Percentiles rank a stretch among this genome's conserved stretches.
These are phyloP conservation scores for Drosophila histrio DNA, from an alignment of 2,888 invertebrate species.

Conservation along the genomic window DNA sequence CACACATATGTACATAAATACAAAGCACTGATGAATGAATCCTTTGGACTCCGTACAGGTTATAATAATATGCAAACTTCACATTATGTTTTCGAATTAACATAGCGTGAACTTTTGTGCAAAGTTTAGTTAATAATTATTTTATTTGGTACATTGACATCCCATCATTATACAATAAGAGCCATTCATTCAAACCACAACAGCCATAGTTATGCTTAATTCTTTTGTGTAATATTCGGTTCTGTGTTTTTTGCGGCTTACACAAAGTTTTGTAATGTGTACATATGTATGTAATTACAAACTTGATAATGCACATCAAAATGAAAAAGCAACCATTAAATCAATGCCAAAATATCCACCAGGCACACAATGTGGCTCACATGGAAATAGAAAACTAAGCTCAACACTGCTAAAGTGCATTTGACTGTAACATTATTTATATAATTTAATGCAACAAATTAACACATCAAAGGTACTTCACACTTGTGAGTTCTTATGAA, in stretches of 20 bases:
- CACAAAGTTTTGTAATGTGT: slow-evolving; percentile 22
- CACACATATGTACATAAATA: no score
- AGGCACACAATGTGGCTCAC: not conserved
- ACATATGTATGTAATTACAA: slow-evolving; percentile 35
- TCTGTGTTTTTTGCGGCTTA: slow-evolving; percentile 42
- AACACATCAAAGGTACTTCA: slow-evolving; percentile 1
- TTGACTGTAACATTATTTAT: slow-evolving; percentile 1
- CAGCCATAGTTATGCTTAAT: slow-evolving; percentile 20
- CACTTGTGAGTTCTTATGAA: not conserved
- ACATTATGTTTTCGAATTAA: no score
- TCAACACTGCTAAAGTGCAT: not conserved
- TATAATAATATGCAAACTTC: no score
- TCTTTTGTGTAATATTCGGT: slow-evolving; percentile 34
- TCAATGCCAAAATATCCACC: slow-evolving; percentile 35
- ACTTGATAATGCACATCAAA: slow-evolving; percentile 21
- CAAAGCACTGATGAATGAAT: no score
- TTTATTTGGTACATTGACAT: not conserved
- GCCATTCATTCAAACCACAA: slow-evolving; percentile 14
- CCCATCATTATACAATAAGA: slow-evolving; percentile 7
- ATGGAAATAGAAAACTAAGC: slow-evolving; percentile 7
- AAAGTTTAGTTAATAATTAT: no score
- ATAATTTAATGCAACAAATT: slow-evolving; percentile 6
- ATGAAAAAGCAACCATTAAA: slow-evolving; percentile 15
- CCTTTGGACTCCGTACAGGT: no score
- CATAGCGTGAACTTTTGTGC: no score